These are phyloP conservation scores for Dynastes maya DNA, from an alignment of 2,888 invertebrate species.

Conservation along the genomic window DNA sequence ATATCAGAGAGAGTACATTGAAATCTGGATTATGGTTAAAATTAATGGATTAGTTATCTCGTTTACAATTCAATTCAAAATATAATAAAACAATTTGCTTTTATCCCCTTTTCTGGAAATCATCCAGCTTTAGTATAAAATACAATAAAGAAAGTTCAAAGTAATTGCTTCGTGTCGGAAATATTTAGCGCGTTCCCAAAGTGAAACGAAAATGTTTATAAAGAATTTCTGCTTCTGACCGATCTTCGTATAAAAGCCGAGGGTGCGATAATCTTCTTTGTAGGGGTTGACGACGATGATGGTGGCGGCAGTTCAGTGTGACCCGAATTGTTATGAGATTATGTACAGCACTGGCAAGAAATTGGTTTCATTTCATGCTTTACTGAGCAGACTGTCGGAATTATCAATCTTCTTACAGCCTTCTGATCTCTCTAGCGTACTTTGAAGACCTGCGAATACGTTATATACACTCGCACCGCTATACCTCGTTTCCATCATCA, in stretches of 20 bases:
- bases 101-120: too few relatives aligned
- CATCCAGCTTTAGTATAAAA: too few relatives aligned
- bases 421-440: slow-evolving; percentile 54
- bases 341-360: slow-evolving; percentile 58
- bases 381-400: slow-evolving; percentile 57
- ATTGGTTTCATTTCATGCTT: slow-evolving; percentile 59
- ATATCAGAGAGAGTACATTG: too few relatives aligned
- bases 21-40: too few relatives aligned
- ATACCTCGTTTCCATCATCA: slow-evolving; percentile 50
- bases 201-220: slow-evolving; percentile 40
- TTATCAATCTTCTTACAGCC: slow-evolving; percentile 58
- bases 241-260: slow-evolving; percentile 46
- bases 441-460: slow-evolving; percentile 52
- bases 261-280: slow-evolving; percentile 58
- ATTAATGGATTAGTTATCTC: too few relatives aligned
- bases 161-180: slow-evolving; percentile 26
- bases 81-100: too few relatives aligned
- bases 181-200: slow-evolving; percentile 15
- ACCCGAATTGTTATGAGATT: slow-evolving; percentile 60
- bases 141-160: background rate
- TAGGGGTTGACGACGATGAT: slow-evolving; percentile 46
- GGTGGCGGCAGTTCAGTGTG: slow-evolving; percentile 53
- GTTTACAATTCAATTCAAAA: too few relatives aligned
- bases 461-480: slow-evolving; percentile 29
- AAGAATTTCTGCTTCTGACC: slow-evolving; percentile 41